phyloP scores from a whole-genome alignment of 2,113 vertebrate genomes.

The Mirza zaza region DNA sequence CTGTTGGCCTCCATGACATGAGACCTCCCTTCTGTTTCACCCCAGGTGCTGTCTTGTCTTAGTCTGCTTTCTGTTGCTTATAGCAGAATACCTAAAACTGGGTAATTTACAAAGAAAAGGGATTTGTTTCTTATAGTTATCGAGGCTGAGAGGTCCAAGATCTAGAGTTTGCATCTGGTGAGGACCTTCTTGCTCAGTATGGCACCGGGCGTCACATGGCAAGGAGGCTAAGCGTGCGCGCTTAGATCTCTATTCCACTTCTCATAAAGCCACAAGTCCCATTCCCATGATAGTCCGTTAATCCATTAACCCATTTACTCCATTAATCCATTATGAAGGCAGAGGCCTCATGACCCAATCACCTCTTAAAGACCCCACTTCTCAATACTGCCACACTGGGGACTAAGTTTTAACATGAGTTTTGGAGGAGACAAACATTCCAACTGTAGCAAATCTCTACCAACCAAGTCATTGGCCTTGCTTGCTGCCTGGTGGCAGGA shows the following conservation, averaged over 20 bases:
- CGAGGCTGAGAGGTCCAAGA: neutral
- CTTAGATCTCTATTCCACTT: neutral
- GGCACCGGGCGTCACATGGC: neutral
- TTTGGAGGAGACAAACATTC: neutral
- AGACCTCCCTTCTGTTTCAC: neutral
- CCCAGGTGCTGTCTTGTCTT: neutral
- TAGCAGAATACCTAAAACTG: neutral
- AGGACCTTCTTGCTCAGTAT: neutral
- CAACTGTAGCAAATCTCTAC: neutral
- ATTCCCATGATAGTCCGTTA: neutral
- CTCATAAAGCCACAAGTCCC: neutral
- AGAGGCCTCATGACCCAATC: neutral
- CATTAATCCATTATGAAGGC: neutral
- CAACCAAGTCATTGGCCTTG: neutral
- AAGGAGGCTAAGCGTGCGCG: neutral
- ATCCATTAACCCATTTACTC: neutral
- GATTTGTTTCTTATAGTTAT: neutral
- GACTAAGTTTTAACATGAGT: neutral
- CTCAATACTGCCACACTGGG: neutral
- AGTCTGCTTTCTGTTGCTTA: neutral
- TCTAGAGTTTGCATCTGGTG: neutral
- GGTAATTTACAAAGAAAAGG: neutral
- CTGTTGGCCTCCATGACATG: neutral
- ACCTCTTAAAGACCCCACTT: neutral
- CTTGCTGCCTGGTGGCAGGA: neutral